phyloP scores from a whole-genome alignment of 2,797 vertebrate genomes.

The Cryptoprocta ferox region DNA sequence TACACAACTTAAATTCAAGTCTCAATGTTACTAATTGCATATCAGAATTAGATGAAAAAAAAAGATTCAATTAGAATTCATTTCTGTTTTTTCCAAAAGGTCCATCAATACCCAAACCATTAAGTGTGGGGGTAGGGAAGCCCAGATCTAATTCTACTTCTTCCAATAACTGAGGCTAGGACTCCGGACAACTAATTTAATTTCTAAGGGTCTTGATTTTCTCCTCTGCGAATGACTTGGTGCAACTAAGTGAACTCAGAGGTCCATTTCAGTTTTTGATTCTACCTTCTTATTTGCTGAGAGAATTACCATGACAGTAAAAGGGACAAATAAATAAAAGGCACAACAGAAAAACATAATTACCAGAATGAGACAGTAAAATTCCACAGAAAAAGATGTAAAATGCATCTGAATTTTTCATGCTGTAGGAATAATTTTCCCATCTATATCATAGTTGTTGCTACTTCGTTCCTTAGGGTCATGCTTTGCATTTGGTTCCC shows the following conservation, averaged over 20 bases:
- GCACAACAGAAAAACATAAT: background rate
- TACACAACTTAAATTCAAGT: background rate
- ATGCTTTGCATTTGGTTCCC: slow-evolving; percentile 3
- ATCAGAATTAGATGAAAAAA: background rate
- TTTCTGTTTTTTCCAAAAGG: background rate
- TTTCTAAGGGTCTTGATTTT: background rate
- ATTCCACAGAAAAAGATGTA: background rate
- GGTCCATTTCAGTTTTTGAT: background rate
- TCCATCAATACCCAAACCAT: background rate
- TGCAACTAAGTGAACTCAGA: background rate
- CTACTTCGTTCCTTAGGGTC: slow-evolving; percentile 16
- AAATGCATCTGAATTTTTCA: background rate
- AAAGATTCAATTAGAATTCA: background rate
- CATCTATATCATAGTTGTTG: background rate
- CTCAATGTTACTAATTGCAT: background rate
- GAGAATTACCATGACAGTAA: background rate
- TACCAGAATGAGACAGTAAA: background rate
- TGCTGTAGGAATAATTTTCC: background rate
- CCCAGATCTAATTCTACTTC: background rate
- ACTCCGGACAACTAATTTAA: background rate
- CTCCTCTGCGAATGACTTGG: background rate
- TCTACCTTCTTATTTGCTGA: background rate
- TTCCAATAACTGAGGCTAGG: background rate
- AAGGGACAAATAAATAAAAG: background rate
- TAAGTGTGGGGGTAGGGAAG: background rate